Evolutionary conservation across 2,888 invertebrate species (phyloP).

Genomic region (Apoda limacodes): DNA sequence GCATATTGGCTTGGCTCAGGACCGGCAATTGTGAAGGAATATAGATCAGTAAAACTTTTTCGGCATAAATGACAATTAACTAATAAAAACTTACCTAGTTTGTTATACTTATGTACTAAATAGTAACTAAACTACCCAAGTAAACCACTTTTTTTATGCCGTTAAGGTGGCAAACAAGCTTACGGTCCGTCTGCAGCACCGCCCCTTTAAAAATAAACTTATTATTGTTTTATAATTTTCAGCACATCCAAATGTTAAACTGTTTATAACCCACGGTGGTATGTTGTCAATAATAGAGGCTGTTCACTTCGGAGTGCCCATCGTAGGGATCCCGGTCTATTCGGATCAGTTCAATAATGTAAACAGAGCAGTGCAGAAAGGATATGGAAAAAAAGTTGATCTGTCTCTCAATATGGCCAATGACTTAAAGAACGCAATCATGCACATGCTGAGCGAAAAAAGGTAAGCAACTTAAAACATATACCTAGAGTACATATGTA

Average conservation of each 20-base stretch:
- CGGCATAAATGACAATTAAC: no score
- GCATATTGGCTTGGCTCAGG: no score
- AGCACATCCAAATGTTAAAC: slow-evolving; percentile 13
- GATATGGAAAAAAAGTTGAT: slow-evolving; percentile 11
- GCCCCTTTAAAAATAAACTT: no score
- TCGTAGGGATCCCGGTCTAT: slow-evolving; percentile 13
- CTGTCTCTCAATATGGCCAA: slow-evolving; percentile 8
- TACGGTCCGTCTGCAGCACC: no score
- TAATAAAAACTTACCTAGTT: no score
- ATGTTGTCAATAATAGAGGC: slow-evolving; percentile 9
- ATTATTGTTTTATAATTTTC: slow-evolving; percentile 1
- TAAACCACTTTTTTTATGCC: no score
- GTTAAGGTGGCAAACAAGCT: no score
- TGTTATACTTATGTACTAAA: no score
- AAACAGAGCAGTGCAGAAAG: slow-evolving; percentile 9
- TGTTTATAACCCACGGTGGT: slow-evolving; percentile 16
- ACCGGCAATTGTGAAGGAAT: no score
- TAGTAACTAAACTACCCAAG: no score
- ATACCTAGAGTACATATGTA: no score
- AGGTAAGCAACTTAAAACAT: slow-evolving; percentile 5
- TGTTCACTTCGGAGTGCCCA: slow-evolving; percentile 14
- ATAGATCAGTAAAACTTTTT: no score
- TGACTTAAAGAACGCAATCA: slow-evolving; percentile 10
- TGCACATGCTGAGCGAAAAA: slow-evolving; percentile 6
- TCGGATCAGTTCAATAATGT: slow-evolving; percentile 16